These are phyloP conservation scores for Apis dorsata DNA, from an alignment of 1,140 invertebrate species.

Conservation along the genomic window DNA sequence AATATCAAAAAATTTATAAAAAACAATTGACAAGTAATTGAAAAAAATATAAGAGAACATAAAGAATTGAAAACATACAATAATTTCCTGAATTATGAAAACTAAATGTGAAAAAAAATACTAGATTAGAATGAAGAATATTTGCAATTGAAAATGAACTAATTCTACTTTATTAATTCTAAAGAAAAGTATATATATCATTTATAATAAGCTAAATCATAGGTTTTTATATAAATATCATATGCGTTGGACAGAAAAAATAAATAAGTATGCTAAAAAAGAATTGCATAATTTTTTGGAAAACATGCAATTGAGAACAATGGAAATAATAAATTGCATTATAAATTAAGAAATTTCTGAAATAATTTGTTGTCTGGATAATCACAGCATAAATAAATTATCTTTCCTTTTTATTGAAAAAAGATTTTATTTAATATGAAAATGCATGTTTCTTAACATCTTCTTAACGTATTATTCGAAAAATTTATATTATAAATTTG, in stretches of 20 bases:
- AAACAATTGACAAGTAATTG: slow-evolving; percentile 21
- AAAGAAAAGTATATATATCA: neutral
- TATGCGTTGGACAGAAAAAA: slow-evolving; percentile 57
- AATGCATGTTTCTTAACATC: slow-evolving; percentile 69
- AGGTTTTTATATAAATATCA: slow-evolving; percentile 61
- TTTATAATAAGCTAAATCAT: slow-evolving; percentile 46
- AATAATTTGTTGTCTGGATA: slow-evolving; percentile 61
- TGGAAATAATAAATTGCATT: slow-evolving; percentile 66
- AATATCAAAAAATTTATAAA: slow-evolving; percentile 4
- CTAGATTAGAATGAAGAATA: slow-evolving; percentile 65
- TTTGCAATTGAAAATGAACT: slow-evolving; percentile 65
- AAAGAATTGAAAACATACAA: slow-evolving; percentile 49
- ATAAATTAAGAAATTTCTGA: slow-evolving; percentile 66
- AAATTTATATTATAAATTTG: slow-evolving; percentile 61
- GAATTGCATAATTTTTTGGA: slow-evolving; percentile 67
- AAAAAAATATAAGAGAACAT: slow-evolving; percentile 40
- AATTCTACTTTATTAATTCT: neutral
- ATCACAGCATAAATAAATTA: slow-evolving; percentile 61
- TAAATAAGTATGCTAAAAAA: slow-evolving; percentile 55
- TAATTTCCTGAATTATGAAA: slow-evolving; percentile 66
- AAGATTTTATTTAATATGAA: slow-evolving; percentile 65
- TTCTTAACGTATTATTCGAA: slow-evolving; percentile 65
- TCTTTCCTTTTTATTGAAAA: slow-evolving; percentile 59
- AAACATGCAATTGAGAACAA: slow-evolving; percentile 66
- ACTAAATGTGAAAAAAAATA: slow-evolving; percentile 67